Evolutionary conservation across 2,888 invertebrate genomes (phyloP), one percentile per base, ranked within the genome.

Genomic region (Andrena haemorrhoa): DNA sequence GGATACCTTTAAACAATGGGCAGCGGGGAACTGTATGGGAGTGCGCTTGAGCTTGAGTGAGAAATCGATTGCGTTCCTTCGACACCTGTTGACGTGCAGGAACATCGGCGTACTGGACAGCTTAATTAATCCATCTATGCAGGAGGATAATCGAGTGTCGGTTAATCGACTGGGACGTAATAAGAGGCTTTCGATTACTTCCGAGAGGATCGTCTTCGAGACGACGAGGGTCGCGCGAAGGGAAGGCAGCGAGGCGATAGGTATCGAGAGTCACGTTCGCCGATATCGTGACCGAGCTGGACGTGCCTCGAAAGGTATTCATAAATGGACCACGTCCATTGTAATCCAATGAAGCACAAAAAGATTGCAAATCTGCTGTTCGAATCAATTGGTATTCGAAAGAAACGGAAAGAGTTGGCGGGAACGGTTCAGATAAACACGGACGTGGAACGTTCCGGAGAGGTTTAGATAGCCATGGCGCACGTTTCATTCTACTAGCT

Each of bases 131-230:
- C 72, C 72, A 61, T 75, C 79, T 66, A 65, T 58, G 64, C 26
- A 12, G 41, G 41, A 53, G 83, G 72, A 83, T 83, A 79, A 84
- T 84, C 79, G 61, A 79, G 79, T 49, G 72, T 68, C 83, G 53
- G 75, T 71, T 78, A 77, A 78, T 70, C 82, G 66, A 68, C 71
- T 60, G 70, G 72, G 72, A 79, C 64, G 75, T 83, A 75, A 79
- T 70, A 63, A 83, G 64, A 47, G 75, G 75, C 69, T 65, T 79
- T 84, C 75, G 58, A 83, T 84, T 79, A 83, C 83, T 84, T 83
- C 72, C 79, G 69, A 75, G 64, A 35, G 49, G 65, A 71, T 81
- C 71, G 63, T 64, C 61, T 51, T 49, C 72, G 60, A 68, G 47
- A 58, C 56, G 35, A 58, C 64, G 61, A 53, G 73, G 47, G 41